Evolutionary conservation across 2,888 invertebrate species (phyloP).

Genomic region (Morpho deidamia): DNA sequence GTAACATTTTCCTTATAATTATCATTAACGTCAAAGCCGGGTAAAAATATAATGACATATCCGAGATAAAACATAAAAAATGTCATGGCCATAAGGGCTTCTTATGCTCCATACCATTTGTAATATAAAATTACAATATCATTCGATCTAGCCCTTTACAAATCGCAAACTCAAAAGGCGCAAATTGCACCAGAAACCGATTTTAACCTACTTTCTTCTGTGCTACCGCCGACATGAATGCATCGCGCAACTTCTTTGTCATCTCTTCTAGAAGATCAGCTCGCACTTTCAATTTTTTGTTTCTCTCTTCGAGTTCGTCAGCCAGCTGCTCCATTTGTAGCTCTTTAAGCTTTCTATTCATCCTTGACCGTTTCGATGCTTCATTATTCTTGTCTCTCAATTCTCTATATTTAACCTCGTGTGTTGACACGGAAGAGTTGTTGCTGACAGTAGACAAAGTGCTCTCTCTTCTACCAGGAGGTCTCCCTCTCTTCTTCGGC

Average conservation of each 20-base stretch:
- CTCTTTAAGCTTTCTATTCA: conserved; percentile 82
- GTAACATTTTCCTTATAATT: conserved; percentile 16
- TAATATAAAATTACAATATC: not conserved
- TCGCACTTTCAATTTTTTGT: conserved; percentile 80
- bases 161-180: conserved; percentile 24
- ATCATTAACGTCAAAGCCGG: conserved; percentile 25
- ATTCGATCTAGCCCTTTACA: conserved; percentile 8
- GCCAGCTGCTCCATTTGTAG: conserved; percentile 75
- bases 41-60: conserved; percentile 18
- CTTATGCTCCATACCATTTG: not conserved
- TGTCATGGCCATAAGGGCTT: not conserved
- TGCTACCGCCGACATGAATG: conserved; percentile 81
- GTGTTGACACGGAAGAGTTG: conserved; percentile 57
- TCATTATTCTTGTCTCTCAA: conserved; percentile 88
- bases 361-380: conserved; percentile 85
- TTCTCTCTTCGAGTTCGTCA: conserved; percentile 78
- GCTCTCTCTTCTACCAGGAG: conserved; percentile 73
- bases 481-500: conserved; percentile 71
- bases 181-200: conserved; percentile 9
- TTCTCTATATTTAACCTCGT: conserved; percentile 80
- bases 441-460: conserved; percentile 63
- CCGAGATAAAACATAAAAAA: conserved; percentile 10
- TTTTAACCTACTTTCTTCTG: conserved; percentile 57
- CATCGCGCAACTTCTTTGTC: conserved; percentile 81
- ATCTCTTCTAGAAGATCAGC: conserved; percentile 83